Base-by-base conservation (phyloP, 2,113 vertebrate genomes). In the Thermophis baileyi region DNA sequence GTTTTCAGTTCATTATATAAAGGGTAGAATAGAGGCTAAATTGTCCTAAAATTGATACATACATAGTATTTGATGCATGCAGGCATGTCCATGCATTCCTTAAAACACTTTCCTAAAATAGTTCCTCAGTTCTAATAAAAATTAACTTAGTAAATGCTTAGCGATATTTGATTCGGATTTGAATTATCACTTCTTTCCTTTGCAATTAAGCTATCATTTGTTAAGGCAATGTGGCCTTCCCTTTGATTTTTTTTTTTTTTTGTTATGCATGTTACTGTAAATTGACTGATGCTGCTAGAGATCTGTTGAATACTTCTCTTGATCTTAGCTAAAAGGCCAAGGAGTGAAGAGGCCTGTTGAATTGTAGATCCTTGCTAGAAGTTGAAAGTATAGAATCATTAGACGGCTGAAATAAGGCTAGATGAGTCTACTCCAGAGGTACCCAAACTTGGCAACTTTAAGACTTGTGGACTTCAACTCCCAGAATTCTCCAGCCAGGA, bases 181-280 rank as follows among this genome's bases (percentile, higher is more conserved):
- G 35, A 96, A 94, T 96, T 95, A 93, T 95, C 93, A 93, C 91
- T 91, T 81, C 92, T 24, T n/a, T 9, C 51, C 1, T 35, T 94
- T 81, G 69, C 63, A 94, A 89, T 88, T 11, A 92, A 93, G 95
- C 92, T 97, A 93, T 96, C 93, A 96, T 89, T 88, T 94, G 11
- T 92, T 94, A 93, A 95, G 81, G 6, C 46, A 92, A 91, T 93
- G 92, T 86, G 87, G 91, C 60, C 44, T 92, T 96, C 91, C 93
- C 57, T 96, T 94, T 94, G 93, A 93, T 69, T 94, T 47, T 91
- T 95, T 93, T 44, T 69, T 94, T 47, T 91, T 95, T 93, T 44
- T 60, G 30, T 95, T 90, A 88, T 96, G 91, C 44, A 93, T 92
- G 94, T 94, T 94, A 91, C 90, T 95, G 94, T 96, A 94, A 94